Base-by-base conservation (phyloP, 2,888 invertebrate genomes). In the Muscina levida region DNA sequence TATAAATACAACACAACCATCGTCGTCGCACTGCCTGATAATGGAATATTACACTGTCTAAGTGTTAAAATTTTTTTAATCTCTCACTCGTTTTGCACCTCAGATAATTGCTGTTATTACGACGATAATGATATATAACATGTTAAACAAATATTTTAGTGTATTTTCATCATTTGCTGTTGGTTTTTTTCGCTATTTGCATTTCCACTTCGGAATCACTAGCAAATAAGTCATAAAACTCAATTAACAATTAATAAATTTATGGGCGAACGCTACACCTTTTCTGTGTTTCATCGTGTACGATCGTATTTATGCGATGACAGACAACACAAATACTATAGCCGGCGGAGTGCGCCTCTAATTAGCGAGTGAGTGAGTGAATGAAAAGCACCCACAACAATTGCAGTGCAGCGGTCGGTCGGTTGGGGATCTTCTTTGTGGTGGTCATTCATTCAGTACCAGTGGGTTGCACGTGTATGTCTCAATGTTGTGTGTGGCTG, bases 141-240 rank as follows among this genome's bases (percentile, higher is more conserved):
- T 22, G 24, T 53, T 53, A 53, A 53, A 53, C 24, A 53, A 53
- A 22, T 24, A 53, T 53, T 53, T 53, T 22, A 46, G 46, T 15
- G 4, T 51, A 19, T 53, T 44, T 44, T 44, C 31, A 5, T 8
- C 31, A 3, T 31, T 31, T 8, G 3, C 3, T 8, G 31, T 31
- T 31, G 31, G 3, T 31, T 31, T 48, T 48, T 10, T 44, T 44
- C 15, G 48, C 15, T 48, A 19, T 46, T 15, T 46, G 13, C 1
- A 48, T 8, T 19, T 46, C 10, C 19, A n/a, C n/a, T n/a, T 19
- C 24, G 13, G 24, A 53, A 53, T 53, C 53, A 53, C 53, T 22
- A 53, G 22, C 53, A 53, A 53, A 51, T 51, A 51, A 51, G 17
- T 51, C 51, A 51, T 46, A 46, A 46, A 15, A 15, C 46, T 13